Evolutionary conservation across 2,888 invertebrate species (phyloP), one percentile per base, ranked within the genome.

Genomic region (Pterobdella sp.): DNA sequence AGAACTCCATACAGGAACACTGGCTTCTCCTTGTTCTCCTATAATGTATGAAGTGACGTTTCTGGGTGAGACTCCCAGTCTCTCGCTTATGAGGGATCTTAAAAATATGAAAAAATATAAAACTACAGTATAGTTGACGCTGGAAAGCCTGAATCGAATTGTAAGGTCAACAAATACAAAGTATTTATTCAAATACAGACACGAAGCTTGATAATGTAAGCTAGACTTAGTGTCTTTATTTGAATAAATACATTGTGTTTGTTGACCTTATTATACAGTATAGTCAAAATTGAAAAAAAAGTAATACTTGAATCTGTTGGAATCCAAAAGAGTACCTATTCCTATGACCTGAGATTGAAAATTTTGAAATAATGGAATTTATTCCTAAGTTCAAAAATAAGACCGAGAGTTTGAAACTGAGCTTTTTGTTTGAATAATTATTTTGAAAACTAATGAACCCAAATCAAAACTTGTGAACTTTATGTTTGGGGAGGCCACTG

Each of bases 11-110:
- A 94, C 91, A 14, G 94, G 90, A 75, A 94, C 91, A 78, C 91
- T 91, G 73, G 90, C 89, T 80, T 94, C 94, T 0, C 94, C 94
- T 80, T 94, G 94, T 82, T 94, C 94, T 34, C 94, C 94, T 80
- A 94, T 92, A 80, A 94, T 91, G 88, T 91, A 94, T 0, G 92
- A 94, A 81, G 94, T 93, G 80, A 91, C 90, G 77, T 91, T 92
- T 22, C 90, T 88, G 3, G 93, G 88, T 0, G 93, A 91, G 49
- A 94, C 88, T 74, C 88, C 88, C 72, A 94, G 86, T 79, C 88
- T 89, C 82, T 93, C 90, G 0, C 92, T 91, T 79, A 94, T 86
- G 74, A 93, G 85, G 85, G 92, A 93, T 49, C 93, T 88, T n/a
- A 49, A 49, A 14, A 14, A 49, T 49, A 22, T 49, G 14, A 49